Evolutionary conservation across 2,797 vertebrate genomes (phyloP).

Genomic region (Vipera ursinii): DNA sequence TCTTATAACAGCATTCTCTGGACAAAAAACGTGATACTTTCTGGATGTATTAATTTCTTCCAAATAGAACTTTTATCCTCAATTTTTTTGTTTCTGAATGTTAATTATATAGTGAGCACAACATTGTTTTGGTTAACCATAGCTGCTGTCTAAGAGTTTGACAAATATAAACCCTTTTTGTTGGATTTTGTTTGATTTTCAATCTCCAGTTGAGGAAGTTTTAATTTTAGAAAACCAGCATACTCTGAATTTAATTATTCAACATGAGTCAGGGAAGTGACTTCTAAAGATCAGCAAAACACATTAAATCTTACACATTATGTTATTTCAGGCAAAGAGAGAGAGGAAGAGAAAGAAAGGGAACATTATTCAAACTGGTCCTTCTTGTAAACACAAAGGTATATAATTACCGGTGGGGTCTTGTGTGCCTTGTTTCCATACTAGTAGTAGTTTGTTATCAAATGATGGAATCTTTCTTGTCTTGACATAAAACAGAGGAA

Average conservation of each 20-base stretch:
- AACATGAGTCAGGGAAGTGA: conserved; percentile 25
- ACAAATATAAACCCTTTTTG: conserved; percentile 29
- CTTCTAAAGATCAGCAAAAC: conserved; percentile 39
- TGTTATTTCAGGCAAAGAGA: conserved; percentile 14
- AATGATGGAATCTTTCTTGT: conserved; percentile 45
- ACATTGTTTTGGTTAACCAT: conserved; percentile 18
- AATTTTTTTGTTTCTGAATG: conserved; percentile 27
- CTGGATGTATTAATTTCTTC: too few relatives aligned
- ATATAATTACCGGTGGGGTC: conserved; percentile 22
- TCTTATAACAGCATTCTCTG: background rate
- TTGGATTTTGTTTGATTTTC: conserved; percentile 33
- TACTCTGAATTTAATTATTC: conserved; percentile 34
- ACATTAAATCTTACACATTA: conserved; percentile 13
- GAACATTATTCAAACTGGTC: conserved; percentile 36
- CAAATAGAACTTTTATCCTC: background rate
- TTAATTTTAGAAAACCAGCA: conserved; percentile 20
- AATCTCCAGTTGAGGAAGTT: conserved; percentile 14
- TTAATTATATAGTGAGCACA: conserved; percentile 29
- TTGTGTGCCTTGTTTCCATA: conserved; percentile 24
- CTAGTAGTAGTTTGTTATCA: conserved; percentile 49
- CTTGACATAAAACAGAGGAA: conserved; percentile 65
- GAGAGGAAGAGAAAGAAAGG: background rate
- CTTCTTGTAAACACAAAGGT: conserved; percentile 33
- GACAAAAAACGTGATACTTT: background rate
- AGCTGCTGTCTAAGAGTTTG: conserved; percentile 34